Percentiles rank a stretch among this genome's conserved stretches.
Conservation (phyloP, 1,140 invertebrate genomes). For the Linepithema humile region DNA sequence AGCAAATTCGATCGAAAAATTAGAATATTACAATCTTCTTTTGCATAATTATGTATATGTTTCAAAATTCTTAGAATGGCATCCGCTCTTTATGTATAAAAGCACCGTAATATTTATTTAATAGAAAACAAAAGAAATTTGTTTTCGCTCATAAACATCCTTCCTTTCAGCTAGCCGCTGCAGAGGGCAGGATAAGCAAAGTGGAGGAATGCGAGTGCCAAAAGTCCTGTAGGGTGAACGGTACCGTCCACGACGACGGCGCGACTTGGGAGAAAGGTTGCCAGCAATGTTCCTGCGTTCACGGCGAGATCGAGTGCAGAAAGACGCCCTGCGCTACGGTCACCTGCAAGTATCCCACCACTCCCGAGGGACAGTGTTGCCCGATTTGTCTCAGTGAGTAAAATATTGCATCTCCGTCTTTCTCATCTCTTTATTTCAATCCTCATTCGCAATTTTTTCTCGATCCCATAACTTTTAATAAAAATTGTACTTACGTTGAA, state of each 20-base stretch:
- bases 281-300: constrained; percentile 92
- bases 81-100: too few relatives aligned
- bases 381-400: constrained; percentile 93
- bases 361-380: constrained; percentile 92
- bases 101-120: too few relatives aligned
- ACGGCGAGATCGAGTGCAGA: constrained; percentile 92
- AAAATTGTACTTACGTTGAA: not conserved
- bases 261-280: constrained; percentile 92
- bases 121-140: not conserved
- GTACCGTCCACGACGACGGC: constrained; percentile 91
- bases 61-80: too few relatives aligned
- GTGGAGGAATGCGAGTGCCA: constrained; percentile 95
- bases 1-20: too few relatives aligned
- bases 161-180: constrained; percentile 89
- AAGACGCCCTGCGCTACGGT: constrained; percentile 90
- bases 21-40: too few relatives aligned
- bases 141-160: constrained; percentile 74
- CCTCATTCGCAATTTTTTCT: not conserved
- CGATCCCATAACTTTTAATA: not conserved
- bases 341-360: constrained; percentile 92
- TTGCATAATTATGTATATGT: too few relatives aligned
- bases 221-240: constrained; percentile 93
- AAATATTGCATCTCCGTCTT: not conserved
- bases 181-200: constrained; percentile 90
- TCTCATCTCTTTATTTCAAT: not conserved